Conservation (phyloP, 1,140 invertebrate species). For the Polypedilum vanderplanki region DNA sequence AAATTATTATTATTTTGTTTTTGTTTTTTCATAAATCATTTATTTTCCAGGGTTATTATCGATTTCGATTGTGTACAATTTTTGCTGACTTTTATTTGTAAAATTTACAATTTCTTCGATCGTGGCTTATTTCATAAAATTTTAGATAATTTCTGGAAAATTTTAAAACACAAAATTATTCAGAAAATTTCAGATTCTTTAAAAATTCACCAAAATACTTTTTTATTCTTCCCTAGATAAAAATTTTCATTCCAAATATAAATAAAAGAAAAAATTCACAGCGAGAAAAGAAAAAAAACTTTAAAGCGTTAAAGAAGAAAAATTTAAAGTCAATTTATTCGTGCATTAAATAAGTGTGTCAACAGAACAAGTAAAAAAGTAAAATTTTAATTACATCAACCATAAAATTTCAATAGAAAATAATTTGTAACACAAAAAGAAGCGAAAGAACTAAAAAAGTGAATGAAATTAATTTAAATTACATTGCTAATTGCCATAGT, state of each 20-base stretch:
- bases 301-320: neutral
- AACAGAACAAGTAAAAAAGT: neutral
- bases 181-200: no score
- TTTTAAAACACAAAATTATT: no score
- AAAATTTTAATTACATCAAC: constrained; percentile 6
- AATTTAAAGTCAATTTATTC: constrained; percentile 28
- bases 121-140: no score
- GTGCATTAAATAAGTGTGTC: constrained; percentile 25
- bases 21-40: no score
- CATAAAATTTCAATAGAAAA: neutral
- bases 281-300: neutral
- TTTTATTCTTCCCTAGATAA: neutral
- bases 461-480: constrained; percentile 26
- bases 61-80: no score
- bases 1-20: no score
- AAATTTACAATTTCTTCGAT: no score
- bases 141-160: no score
- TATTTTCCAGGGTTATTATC: no score
- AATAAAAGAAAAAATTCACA: neutral
- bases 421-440: neutral
- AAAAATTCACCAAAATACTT: neutral
- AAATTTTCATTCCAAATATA: neutral
- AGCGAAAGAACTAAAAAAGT: neutral
- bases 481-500: constrained; percentile 15
- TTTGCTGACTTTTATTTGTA: no score